Evolutionary conservation across 2,888 invertebrate genomes (phyloP).

Genomic region (Herminia tarsipennalis): DNA sequence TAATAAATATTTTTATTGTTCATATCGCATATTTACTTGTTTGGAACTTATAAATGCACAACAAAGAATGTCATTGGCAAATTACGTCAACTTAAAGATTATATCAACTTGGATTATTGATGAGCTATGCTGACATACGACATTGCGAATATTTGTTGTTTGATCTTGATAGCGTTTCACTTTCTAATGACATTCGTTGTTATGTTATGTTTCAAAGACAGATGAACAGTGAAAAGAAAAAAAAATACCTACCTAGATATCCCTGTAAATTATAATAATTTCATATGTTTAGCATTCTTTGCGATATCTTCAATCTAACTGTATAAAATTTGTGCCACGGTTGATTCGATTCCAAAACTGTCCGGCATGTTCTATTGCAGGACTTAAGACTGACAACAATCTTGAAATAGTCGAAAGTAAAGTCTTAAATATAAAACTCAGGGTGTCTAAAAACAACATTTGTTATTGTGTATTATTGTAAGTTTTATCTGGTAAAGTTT

Average conservation of each 20-base stretch:
- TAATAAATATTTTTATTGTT: conserved; percentile 72
- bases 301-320: conserved; percentile 37
- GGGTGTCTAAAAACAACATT: conserved; percentile 64
- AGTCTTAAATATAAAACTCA: conserved; percentile 55
- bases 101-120: too few species aligned
- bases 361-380: conserved; percentile 56
- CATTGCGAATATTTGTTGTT: too few species aligned
- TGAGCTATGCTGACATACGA: too few species aligned
- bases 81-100: conserved; percentile 3
- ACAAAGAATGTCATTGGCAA: conserved; percentile 21
- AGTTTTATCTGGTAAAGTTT: conserved; percentile 29
- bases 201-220: conserved; percentile 29
- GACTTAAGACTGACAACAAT: conserved; percentile 76
- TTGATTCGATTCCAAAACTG: conserved; percentile 45
- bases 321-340: conserved; percentile 47
- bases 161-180: conserved; percentile 14
- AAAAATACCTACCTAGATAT: conserved; percentile 25
- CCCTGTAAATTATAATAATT: conserved; percentile 27
- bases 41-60: conserved; percentile 37
- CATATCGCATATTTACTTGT: conserved; percentile 55
- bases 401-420: conserved; percentile 59
- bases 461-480: conserved; percentile 19
- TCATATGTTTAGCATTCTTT: conserved; percentile 47
- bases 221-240: conserved; percentile 27
- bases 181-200: conserved; percentile 26